A percentile compares a stretch with the other conserved stretches of the same genome.
Conservation (phyloP, 2,113 vertebrate species). For the Triplophysa dalaica region DNA sequence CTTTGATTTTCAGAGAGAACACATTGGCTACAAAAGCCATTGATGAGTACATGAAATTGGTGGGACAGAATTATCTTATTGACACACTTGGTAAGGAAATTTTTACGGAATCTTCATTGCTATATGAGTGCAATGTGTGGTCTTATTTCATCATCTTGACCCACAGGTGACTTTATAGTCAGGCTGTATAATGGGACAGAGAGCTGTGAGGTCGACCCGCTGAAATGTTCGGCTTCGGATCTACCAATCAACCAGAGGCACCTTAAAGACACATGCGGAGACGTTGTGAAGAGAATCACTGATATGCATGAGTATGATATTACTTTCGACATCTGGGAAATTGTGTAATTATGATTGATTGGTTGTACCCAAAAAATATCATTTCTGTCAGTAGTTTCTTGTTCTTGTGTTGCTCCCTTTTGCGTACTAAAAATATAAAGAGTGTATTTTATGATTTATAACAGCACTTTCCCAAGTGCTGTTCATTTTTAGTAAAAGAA, state of each 20-base stretch:
- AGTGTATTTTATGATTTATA: no score
- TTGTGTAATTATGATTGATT: background rate
- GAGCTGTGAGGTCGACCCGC: conserved; percentile 87
- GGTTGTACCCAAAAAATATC: no score
- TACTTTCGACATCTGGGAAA: background rate
- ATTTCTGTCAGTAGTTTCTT: no score
- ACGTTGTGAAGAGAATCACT: conserved; percentile 82
- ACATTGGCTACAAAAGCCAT: conserved; percentile 94
- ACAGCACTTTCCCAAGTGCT: no score
- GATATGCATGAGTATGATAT: conserved; percentile 63
- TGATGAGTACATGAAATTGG: conserved; percentile 96
- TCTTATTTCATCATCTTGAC: background rate
- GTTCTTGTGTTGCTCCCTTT: no score
- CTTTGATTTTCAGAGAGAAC: conserved; percentile 92
- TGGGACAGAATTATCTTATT: conserved; percentile 91
- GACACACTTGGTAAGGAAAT: conserved; percentile 82
- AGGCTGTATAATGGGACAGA: conserved; percentile 75
- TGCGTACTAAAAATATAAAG: no score
- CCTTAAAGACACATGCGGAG: conserved; percentile 79
- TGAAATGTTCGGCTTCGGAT: conserved; percentile 77
- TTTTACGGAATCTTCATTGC: background rate
- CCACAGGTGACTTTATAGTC: conserved; percentile 78
- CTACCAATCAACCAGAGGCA: conserved; percentile 78
- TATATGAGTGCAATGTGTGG: background rate
- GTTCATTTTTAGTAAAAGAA: no score